phyloP scores from a whole-genome alignment of 2,888 invertebrate genomes.

The Agrotis exclamationis region DNA sequence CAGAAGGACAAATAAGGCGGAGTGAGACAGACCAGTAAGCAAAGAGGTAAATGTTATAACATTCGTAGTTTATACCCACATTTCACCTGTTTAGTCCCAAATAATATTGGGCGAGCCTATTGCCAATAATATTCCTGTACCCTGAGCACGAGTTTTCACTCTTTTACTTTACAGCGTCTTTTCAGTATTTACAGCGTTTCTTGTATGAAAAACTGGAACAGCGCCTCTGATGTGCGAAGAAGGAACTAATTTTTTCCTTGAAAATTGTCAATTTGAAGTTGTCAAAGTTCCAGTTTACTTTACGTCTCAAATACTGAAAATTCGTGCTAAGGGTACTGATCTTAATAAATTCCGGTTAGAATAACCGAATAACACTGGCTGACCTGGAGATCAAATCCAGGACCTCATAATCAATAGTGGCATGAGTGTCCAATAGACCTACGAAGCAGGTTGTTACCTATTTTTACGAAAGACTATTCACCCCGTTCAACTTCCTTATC shows the following conservation, averaged over 20 bases:
- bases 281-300: no score
- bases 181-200: no score
- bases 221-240: no score
- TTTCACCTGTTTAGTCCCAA: neutral
- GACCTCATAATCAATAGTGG: neutral
- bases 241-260: no score
- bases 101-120: neutral
- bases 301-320: no score
- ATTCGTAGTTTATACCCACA: neutral
- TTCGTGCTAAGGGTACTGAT: no score
- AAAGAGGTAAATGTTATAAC: neutral
- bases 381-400: neutral
- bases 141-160: no score
- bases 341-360: neutral
- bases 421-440: neutral
- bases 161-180: no score
- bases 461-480: constrained; percentile 19
- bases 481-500: constrained; percentile 41
- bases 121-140: neutral
- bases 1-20: no score
- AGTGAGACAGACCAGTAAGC: neutral
- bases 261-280: no score
- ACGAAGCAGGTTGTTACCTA: neutral
- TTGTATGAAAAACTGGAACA: no score
- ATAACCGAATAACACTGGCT: no score